Evolutionary conservation across 2,113 vertebrate species (phyloP).

Genomic region (Rhinolophus ferrumequinum): DNA sequence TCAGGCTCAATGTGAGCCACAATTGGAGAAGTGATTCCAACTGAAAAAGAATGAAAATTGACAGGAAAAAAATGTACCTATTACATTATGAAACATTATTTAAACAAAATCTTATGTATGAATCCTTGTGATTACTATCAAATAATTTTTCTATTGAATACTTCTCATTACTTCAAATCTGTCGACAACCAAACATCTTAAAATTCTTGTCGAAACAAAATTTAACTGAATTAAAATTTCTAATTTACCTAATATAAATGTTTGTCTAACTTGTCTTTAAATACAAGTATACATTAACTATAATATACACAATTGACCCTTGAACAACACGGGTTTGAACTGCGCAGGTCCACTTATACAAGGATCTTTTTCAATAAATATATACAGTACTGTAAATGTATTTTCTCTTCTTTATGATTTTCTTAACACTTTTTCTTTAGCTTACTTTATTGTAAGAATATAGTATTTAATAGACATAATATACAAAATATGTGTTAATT

Average conservation of each 20-base stretch:
- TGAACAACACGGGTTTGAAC: not conserved
- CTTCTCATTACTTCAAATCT: not conserved
- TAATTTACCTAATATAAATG: not conserved
- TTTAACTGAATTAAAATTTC: slow-evolving; percentile 35
- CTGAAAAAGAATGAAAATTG: slow-evolving; percentile 83
- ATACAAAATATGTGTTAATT: not conserved
- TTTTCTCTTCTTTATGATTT: not conserved
- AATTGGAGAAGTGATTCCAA: slow-evolving; percentile 97
- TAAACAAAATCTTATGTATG: not conserved
- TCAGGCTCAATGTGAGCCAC: slow-evolving; percentile 98
- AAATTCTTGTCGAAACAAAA: slow-evolving; percentile 40
- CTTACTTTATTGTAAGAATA: not conserved
- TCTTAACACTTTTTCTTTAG: not conserved
- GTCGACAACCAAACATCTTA: not conserved
- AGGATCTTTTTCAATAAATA: not conserved
- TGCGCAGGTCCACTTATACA: not conserved
- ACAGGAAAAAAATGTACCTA: not conserved
- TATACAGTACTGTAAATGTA: not conserved
- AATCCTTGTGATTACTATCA: not conserved
- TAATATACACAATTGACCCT: not conserved
- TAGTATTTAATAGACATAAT: not conserved
- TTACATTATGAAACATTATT: not conserved
- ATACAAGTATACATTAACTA: not conserved
- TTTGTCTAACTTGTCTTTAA: slow-evolving; percentile 48
- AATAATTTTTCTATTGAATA: not conserved